Evolutionary conservation across 2,113 vertebrate genomes (phyloP).

Genomic region (Oryzias woworae): DNA sequence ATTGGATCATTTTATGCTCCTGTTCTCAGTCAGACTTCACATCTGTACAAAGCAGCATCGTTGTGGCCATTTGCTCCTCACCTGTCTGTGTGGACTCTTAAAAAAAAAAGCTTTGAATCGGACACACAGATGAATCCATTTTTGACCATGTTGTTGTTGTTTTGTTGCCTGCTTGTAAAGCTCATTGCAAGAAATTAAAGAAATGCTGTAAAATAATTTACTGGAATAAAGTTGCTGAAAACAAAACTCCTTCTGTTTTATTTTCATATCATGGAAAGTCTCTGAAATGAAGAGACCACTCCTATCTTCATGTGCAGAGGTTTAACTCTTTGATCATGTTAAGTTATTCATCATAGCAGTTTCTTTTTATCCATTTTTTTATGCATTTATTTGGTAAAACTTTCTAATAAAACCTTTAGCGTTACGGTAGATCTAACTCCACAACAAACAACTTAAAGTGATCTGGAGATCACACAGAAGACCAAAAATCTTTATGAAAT

Average conservation of each 20-base stretch:
- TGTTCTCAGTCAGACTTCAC: conserved; percentile 56
- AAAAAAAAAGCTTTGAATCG: conserved; percentile 61
- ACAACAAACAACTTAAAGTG: too few relatives aligned
- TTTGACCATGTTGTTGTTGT: conserved; percentile 41
- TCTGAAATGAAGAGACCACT: neutral
- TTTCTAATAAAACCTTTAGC: too few relatives aligned
- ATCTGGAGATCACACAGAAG: too few relatives aligned
- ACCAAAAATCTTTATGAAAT: too few relatives aligned
- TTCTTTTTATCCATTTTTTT: too few relatives aligned
- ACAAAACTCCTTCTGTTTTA: conserved; percentile 9
- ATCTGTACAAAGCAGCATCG: conserved; percentile 58
- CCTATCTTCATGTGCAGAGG: conserved; percentile 1
- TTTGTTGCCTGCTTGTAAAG: conserved; percentile 69
- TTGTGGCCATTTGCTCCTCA: conserved; percentile 50
- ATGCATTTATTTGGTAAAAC: too few relatives aligned
- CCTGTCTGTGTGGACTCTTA: conserved; percentile 59
- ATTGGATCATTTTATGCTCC: conserved; percentile 50
- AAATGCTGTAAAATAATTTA: conserved; percentile 73
- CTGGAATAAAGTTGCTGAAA: conserved; percentile 79
- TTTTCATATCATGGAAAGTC: conserved; percentile 3
- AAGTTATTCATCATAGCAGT: too few relatives aligned
- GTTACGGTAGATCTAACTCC: too few relatives aligned
- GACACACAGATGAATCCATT: conserved; percentile 33
- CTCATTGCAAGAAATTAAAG: conserved; percentile 57
- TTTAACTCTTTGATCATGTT: neutral